Evolutionary conservation across 2,888 invertebrate species (phyloP).

Genomic region (Melanotus villosus): DNA sequence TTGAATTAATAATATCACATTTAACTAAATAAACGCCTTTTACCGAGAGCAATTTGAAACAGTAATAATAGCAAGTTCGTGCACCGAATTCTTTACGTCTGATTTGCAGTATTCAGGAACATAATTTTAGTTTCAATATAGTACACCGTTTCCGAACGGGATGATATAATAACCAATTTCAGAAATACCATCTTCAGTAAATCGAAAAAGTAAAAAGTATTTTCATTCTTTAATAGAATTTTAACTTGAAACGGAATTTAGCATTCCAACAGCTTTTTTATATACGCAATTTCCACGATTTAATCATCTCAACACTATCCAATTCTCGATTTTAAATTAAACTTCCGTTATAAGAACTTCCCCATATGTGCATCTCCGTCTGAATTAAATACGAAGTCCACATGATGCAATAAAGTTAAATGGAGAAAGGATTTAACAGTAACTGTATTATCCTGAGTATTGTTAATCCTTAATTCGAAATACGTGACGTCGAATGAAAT

Average conservation of each 20-base stretch:
- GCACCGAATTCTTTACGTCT: conserved; percentile 2
- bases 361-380: conserved; percentile 7
- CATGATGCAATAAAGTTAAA: background rate
- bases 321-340: conserved; percentile 20
- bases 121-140: conserved; percentile 5
- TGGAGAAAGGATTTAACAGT: conserved; percentile 9
- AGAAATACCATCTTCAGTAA: conserved; percentile 1
- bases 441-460: background rate
- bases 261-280: background rate
- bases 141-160: background rate
- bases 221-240: background rate
- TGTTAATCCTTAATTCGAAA: conserved; percentile 17
- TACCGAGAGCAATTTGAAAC: conserved; percentile 6
- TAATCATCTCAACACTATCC: conserved; percentile 2
- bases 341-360: background rate
- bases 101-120: background rate
- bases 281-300: conserved; percentile 1
- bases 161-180: conserved; percentile 7
- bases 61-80: conserved; percentile 13
- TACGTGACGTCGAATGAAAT: conserved; percentile 31
- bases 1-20: background rate
- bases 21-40: conserved; percentile 12
- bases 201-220: background rate
- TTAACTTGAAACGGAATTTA: background rate
- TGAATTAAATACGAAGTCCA: conserved; percentile 11